phyloP scores from a whole-genome alignment of 2,797 vertebrate genomes.

The Dermochelys coriacea region DNA sequence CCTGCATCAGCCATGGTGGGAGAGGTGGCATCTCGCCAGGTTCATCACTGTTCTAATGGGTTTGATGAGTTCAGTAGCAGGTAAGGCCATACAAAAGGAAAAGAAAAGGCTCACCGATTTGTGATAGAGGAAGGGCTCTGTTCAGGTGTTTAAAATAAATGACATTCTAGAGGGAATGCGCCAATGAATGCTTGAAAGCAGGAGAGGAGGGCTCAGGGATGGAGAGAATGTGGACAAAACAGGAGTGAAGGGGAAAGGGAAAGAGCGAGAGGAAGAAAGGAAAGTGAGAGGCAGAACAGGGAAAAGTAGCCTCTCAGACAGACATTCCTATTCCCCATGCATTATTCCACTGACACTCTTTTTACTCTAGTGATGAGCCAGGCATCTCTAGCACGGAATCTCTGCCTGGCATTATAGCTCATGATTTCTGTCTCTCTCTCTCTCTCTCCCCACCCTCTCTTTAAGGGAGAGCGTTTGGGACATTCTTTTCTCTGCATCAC shows the following conservation, averaged over 20 bases:
- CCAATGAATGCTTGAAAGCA: slow-evolving; percentile 61
- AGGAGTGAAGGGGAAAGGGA: slow-evolving; percentile 1
- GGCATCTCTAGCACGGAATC: background rate
- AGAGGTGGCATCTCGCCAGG: slow-evolving; percentile 12
- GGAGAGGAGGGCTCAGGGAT: background rate
- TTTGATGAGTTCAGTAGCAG: slow-evolving; percentile 31
- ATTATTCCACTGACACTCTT: background rate
- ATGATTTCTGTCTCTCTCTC: background rate
- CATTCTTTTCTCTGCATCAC: background rate
- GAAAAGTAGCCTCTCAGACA: background rate
- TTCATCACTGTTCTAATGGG: slow-evolving; percentile 45
- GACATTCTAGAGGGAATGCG: slow-evolving; percentile 31
- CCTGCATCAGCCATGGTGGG: background rate
- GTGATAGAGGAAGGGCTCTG: background rate
- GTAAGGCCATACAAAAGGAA: background rate
- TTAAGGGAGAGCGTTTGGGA: background rate
- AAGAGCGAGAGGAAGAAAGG: background rate
- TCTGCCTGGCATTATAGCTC: background rate
- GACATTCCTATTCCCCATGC: rapidly evolving
- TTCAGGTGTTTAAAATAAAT: slow-evolving; percentile 37
- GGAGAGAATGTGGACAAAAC: slow-evolving; percentile 27
- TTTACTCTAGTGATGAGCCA: slow-evolving; percentile 9
- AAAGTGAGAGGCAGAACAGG: slow-evolving; percentile 19
- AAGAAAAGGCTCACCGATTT: slow-evolving; percentile 22
- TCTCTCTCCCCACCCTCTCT: background rate